Base-by-base conservation (phyloP, 2,888 invertebrate genomes). In the Eurytoma adleriae region DNA sequence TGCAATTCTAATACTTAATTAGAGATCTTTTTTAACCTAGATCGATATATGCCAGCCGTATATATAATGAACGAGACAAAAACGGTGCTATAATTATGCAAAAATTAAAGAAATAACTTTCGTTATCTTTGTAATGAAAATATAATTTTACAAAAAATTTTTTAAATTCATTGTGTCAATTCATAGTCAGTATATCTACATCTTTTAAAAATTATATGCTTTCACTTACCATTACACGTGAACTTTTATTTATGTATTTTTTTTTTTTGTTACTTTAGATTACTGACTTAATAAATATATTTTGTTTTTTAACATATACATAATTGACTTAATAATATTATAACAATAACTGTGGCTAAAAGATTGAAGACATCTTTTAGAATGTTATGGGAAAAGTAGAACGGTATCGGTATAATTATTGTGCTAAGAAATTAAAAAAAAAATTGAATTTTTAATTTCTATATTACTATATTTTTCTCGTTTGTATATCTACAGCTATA, bases 1-100 rank as follows among this genome's bases (percentile, higher is more conserved):
- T 82, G 68, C 75, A 78, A 80, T 77, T 78, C 30, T 14, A 20
- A 62, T 10, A n/a, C 59, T 81, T 59, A 70, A 74, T 70, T 18
- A 50, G 27, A 70, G 1, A 18, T 27, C 30, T n/a, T 72, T 74
- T 74, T 30, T 81, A 20, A 69, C 70, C 74, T 70, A 1, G 18
- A 50, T 64, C n/a, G 18, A 73, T 50, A n/a, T 20, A 16, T 50
- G 24, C 13, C 24, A 50, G 67, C 56, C 0, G 62, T 80, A n/a
- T 14, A 59, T 57, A 62, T 72, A 27, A 48, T n/a, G 24, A 80
- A 76, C 76, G 69, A 77, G 80, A 78, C 56, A 40, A 77, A 73
- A 78, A 3, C 64, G 18, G 72, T 40, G 69, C 74, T n/a, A 78
- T 62, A 27, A 10, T 4, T 30, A 48, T 0, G 16, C n/a, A 50